Evolutionary conservation across 2,888 invertebrate species (phyloP).

Genomic region (Leptinotarsa rubiginosa): DNA sequence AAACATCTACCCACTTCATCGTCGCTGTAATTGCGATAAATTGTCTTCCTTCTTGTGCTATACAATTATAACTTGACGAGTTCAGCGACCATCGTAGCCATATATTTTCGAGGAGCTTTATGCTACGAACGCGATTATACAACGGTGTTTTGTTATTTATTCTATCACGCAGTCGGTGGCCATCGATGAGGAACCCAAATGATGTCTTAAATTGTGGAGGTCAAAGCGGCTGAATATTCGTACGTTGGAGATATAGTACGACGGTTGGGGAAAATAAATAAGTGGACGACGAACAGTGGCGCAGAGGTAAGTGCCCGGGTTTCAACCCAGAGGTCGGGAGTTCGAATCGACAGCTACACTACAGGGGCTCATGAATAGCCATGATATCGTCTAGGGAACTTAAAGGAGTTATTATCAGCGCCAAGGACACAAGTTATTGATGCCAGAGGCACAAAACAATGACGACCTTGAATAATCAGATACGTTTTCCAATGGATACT

Average conservation of each 20-base stretch:
- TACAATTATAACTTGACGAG: conserved; percentile 19
- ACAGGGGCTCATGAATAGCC: too few species aligned
- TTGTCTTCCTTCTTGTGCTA: neutral
- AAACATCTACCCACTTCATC: too few species aligned
- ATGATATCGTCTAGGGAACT: too few species aligned
- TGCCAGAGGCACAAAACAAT: too few species aligned
- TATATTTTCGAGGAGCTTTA: conserved; percentile 36
- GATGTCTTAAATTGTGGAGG: conserved; percentile 38
- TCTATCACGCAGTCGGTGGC: conserved; percentile 36
- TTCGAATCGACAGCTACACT: too few species aligned
- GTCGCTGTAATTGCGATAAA: neutral
- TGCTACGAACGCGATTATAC: conserved; percentile 28
- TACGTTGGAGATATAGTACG: neutral
- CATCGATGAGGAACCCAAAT: conserved; percentile 36
- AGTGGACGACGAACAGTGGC: too few species aligned
- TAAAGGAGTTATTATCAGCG: too few species aligned
- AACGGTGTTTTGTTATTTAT: conserved; percentile 40
- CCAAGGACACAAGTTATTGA: too few species aligned
- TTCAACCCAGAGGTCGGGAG: too few species aligned
- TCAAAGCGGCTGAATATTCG: conserved; percentile 24
- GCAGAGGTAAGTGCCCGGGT: too few species aligned
- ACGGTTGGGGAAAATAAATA: neutral
- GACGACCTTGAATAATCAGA: too few species aligned
- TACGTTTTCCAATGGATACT: too few species aligned
- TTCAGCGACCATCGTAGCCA: conserved; percentile 31